phyloP scores from a whole-genome alignment of 2,888 invertebrate genomes.

The Eumacrocentrus americanus region DNA sequence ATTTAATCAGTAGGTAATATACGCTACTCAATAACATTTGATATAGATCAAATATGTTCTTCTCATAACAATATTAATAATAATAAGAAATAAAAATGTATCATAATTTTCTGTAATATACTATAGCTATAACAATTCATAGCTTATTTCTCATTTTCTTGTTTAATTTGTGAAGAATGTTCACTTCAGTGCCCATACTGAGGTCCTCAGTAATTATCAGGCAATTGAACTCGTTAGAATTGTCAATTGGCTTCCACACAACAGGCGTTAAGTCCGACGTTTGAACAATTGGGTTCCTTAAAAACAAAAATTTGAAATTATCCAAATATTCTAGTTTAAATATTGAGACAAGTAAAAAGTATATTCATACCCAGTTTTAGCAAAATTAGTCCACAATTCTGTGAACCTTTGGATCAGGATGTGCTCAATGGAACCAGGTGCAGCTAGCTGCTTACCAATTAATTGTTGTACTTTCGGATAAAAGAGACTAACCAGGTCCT shows the following conservation, averaged over 20 bases:
- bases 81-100: no score
- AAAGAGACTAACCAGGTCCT: slow-evolving; percentile 50
- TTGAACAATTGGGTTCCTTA: slow-evolving; percentile 51
- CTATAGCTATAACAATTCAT: no score
- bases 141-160: no score
- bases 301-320: slow-evolving; percentile 12
- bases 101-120: no score
- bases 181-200: slow-evolving; percentile 32
- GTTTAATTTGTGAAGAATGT: not conserved
- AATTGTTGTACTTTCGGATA: slow-evolving; percentile 37
- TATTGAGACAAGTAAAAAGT: no score
- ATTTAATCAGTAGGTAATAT: no score
- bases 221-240: slow-evolving; percentile 36
- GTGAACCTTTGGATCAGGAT: slow-evolving; percentile 45
- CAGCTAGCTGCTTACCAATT: slow-evolving; percentile 24
- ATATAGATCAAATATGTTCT: no score
- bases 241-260: slow-evolving; percentile 46
- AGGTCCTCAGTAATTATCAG: slow-evolving; percentile 45
- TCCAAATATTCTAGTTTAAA: no score
- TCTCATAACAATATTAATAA: no score
- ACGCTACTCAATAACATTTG: no score
- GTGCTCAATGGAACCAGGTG: slow-evolving; percentile 32
- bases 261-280: slow-evolving; percentile 39
- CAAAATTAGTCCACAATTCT: slow-evolving; percentile 57
- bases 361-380: slow-evolving; percentile 51